Base-by-base conservation (phyloP, 2,113 vertebrate genomes). In the Tor tambroides region DNA sequence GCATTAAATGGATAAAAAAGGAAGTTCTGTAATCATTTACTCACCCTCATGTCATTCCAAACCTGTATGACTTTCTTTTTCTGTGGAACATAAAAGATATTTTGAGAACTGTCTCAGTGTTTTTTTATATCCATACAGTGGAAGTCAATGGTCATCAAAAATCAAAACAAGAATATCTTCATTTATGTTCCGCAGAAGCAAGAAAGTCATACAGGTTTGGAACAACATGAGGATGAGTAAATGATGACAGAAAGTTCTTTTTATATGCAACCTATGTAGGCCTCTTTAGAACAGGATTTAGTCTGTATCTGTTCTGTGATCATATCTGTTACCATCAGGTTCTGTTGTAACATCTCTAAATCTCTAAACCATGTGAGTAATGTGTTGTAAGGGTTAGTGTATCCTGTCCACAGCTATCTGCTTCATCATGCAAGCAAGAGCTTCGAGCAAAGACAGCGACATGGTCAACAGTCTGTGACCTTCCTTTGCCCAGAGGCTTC, bases 401-500 rank as follows among this genome's bases (percentile, higher is more conserved):
- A 30, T 21, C 12, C 46, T 78, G 46, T 78, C 46, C 8, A 3
- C 46, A 10, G 30, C 6, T 78, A 30, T 54, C 74, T 77, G 74
- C 74, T 77, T 77, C 12, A 77, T 59, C 51, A 38, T 21, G 35
- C 7, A 43, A 41, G 56, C 23, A 63, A 38, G 35, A 43, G 35
- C 30, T 81, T 0, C 12, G 11, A 81, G 56, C 32, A 61, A 81
- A 81, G 56, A 81, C 56, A 19, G 23, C 5, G 5, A 32, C 43
- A 35, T 69, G 63, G 63, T 51, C 63, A 83, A 69, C 63, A 49
- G 80, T 83, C 26, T 51, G 63, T 83, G 80, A 35, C 63, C 80
- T 83, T 83, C 43, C 28, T 83, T 30, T 69, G 1, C n/a, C 63
- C 80, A 71, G 26, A 51, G 43, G 80, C 43, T 23, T 30, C 26